Evolutionary conservation across 1,140 invertebrate species (phyloP).

Genomic region (Trinorchestia longiramus): DNA sequence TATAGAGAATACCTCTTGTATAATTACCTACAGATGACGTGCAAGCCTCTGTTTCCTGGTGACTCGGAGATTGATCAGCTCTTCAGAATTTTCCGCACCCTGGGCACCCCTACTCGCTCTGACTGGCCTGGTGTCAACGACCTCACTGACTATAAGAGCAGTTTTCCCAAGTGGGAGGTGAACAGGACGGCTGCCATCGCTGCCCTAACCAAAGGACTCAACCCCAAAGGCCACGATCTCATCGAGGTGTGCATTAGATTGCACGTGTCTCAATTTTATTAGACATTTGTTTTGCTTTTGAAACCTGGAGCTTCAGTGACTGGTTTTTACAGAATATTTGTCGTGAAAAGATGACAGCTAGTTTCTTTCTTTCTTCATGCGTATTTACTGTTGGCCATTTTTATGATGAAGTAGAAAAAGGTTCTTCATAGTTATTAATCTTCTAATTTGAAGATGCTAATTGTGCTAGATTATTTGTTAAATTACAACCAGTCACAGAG

Average conservation of each 20-base stretch:
- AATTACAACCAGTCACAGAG: no score
- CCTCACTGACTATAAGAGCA: slow-evolving; percentile 88
- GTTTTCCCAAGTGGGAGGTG: slow-evolving; percentile 88
- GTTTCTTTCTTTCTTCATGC: no score
- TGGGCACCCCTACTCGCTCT: slow-evolving; percentile 89
- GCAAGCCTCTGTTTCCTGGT: slow-evolving; percentile 88
- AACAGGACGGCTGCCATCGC: slow-evolving; percentile 67
- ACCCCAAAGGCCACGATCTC: slow-evolving; percentile 72
- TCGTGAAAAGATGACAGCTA: no score
- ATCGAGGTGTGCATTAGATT: not conserved
- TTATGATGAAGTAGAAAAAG: no score
- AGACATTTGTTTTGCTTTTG: no score
- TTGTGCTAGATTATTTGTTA: no score
- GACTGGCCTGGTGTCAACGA: slow-evolving; percentile 86
- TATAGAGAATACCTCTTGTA: not conserved
- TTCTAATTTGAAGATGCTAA: no score
- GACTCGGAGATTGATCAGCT: slow-evolving; percentile 98
- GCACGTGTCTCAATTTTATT: not conserved
- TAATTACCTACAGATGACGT: slow-evolving; percentile 76
- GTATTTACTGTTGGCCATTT: no score
- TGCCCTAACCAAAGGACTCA: slow-evolving; percentile 66
- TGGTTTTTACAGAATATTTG: no score
- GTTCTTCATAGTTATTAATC: no score
- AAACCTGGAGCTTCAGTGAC: no score
- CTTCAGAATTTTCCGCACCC: slow-evolving; percentile 90